Percentiles rank a stretch among this genome's conserved stretches.
Evolutionary conservation across 2,888 invertebrate genomes (phyloP).

Genomic region (Thecophora atra): DNA sequence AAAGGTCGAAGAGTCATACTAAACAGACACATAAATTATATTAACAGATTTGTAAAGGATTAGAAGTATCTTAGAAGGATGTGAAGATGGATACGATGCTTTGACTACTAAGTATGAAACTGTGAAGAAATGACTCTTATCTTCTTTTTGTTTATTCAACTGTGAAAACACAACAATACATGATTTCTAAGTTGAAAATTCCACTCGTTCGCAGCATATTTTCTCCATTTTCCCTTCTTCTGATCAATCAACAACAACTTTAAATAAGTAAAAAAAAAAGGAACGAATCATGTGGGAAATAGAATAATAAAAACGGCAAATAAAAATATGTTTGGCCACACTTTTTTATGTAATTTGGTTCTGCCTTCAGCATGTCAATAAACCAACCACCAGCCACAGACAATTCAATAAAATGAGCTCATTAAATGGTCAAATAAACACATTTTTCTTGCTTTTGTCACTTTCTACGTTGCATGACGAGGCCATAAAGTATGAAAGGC

Average conservation of each 20-base stretch:
- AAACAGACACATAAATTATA: conserved; percentile 16
- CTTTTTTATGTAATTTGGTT: too few species aligned
- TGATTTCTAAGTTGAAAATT: background rate
- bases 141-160: background rate
- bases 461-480: background rate
- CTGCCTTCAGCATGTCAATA: too few species aligned
- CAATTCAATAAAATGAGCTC: conserved; percentile 15
- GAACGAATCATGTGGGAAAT: too few species aligned
- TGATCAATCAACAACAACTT: background rate
- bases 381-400: background rate
- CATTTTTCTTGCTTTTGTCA: background rate
- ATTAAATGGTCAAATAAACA: conserved; percentile 33
- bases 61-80: background rate
- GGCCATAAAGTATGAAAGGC: too few species aligned
- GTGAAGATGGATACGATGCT: too few species aligned
- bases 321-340: too few species aligned
- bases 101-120: too few species aligned
- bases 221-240: background rate
- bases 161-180: conserved; percentile 22
- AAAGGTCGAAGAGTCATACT: background rate
- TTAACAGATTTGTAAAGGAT: conserved; percentile 1
- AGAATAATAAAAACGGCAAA: too few species aligned
- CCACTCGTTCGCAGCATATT: too few species aligned
- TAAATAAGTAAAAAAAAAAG: background rate
- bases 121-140: background rate